These are phyloP conservation scores for Platycercus adscitus DNA, from an alignment of 2,113 vertebrate genomes.

Conservation along the genomic window DNA sequence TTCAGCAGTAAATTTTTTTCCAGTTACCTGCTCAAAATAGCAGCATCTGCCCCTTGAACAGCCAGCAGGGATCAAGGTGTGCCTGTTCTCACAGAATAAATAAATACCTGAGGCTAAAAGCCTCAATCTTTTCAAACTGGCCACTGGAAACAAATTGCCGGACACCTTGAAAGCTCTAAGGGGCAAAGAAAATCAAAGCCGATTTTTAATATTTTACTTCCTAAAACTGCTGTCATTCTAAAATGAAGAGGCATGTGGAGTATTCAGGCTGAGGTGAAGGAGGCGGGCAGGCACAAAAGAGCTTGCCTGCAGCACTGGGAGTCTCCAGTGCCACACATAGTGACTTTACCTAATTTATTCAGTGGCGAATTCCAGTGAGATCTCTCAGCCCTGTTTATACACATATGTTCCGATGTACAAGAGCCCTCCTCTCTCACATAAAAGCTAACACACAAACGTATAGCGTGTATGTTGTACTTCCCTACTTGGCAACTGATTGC, in stretches of 20 bases:
- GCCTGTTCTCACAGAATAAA: background rate
- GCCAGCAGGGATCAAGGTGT: background rate
- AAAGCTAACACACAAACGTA: conserved; percentile 34
- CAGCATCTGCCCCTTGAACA: background rate
- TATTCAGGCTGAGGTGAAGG: background rate
- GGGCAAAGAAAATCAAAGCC: conserved; percentile 32
- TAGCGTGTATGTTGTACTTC: background rate
- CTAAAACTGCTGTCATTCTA: background rate
- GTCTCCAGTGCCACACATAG: background rate
- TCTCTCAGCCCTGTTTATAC: conserved; percentile 32
- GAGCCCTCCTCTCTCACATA: conserved; percentile 12
- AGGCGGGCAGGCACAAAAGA: background rate
- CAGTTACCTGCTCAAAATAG: conserved; percentile 13
- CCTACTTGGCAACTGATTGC: conserved; percentile 29
- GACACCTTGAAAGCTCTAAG: conserved; percentile 5
- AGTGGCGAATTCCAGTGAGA: background rate
- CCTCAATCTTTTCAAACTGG: conserved; percentile 32
- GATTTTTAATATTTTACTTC: conserved; percentile 32
- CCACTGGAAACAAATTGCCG: conserved; percentile 10
- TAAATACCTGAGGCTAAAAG: conserved; percentile 30
- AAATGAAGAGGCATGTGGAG: background rate
- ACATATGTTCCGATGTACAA: background rate
- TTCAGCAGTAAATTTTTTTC: conserved; percentile 47
- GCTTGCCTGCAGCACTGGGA: background rate
- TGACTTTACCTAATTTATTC: conserved; percentile 44